Evolutionary conservation across 2,888 invertebrate genomes (phyloP).

Genomic region (Sussaba pulchella): DNA sequence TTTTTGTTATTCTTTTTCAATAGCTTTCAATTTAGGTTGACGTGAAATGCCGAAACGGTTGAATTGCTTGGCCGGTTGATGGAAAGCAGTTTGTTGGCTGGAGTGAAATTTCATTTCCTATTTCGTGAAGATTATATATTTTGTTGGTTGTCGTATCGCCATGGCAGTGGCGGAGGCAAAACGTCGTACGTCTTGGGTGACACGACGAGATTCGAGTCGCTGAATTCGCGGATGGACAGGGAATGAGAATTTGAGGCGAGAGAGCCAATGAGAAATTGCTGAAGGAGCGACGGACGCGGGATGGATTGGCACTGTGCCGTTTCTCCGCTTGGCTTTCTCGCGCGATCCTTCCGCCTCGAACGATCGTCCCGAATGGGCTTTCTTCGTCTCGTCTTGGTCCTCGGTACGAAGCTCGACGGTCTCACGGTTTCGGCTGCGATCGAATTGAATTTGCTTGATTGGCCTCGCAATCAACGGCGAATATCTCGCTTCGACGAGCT

Average conservation of each 20-base stretch:
- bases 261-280: slow-evolving; percentile 40
- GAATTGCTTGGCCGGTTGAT: not conserved
- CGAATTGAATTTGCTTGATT: slow-evolving; percentile 69
- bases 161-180: not conserved
- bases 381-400: slow-evolving; percentile 22
- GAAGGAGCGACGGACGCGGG: too few relatives aligned
- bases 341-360: slow-evolving; percentile 14
- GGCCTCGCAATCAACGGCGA: slow-evolving; percentile 68
- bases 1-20: slow-evolving; percentile 4
- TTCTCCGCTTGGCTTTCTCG: slow-evolving; percentile 13
- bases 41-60: not conserved
- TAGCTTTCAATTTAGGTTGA: too few relatives aligned
- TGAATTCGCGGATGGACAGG: slow-evolving; percentile 50
- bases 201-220: slow-evolving; percentile 15
- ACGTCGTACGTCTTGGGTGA: not conserved
- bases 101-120: slow-evolving; percentile 53
- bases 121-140: slow-evolving; percentile 28
- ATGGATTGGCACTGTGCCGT: slow-evolving; percentile 18
- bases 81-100: slow-evolving; percentile 17
- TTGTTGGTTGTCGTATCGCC: too few relatives aligned
- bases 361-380: not conserved
- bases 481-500: slow-evolving; percentile 62
- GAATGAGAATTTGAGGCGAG: slow-evolving; percentile 27
- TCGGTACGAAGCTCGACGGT: not conserved
- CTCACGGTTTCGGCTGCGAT: slow-evolving; percentile 54